Base-by-base conservation (phyloP, 2,797 vertebrate species). In the Bovichtus diacanthus region DNA sequence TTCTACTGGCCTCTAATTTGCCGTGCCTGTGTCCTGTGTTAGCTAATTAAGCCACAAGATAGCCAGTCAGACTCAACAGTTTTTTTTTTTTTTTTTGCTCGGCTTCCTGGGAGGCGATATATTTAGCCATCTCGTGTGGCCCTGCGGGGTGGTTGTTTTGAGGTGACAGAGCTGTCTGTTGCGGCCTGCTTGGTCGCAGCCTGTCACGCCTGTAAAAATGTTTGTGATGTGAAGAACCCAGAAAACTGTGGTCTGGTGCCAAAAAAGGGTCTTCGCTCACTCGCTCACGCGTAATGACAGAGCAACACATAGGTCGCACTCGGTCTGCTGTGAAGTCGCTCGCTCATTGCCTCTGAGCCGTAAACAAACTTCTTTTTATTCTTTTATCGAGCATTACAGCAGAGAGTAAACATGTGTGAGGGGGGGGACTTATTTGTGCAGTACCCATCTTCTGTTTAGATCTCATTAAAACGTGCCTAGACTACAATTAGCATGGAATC, bases 161-260 rank as follows among this genome's bases (percentile, higher is more conserved):
- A 90, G 88, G 92, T 93, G 90, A 91, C 88, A 81, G 87, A 81
- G 88, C 91, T 89, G 89, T 91, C 91, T 93, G 87, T 88, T 81
- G 86, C 89, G 91, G 93, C 86, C 70, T 62, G 73, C 86, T 92
- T 39, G 90, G 91, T 94, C 82, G 41, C 81, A 88, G 90, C 78
- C 88, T 93, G 91, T 93, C 87, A 92, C 44, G 90, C 87, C 85
- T 92, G 88, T 94, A 94, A 95, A 95, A 95, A 94, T 94, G 90
- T 95, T 94, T 95, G 93, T 92, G 87, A 95, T 93, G 90, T 87
- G 89, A 94, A 94, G 90, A 93, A 84, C 65, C 83, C 81, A 83
- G 76, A 89, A 82, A 90, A 81, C 74, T 87, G 90, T 82, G 91
- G 88, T 92, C 76, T 83, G 31, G 81, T 89, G 90, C 91, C 93